A percentile compares a stretch with the other conserved stretches of the same genome.
phyloP scores from a whole-genome alignment of 2,888 invertebrate genomes.

The Folsomia candida region DNA sequence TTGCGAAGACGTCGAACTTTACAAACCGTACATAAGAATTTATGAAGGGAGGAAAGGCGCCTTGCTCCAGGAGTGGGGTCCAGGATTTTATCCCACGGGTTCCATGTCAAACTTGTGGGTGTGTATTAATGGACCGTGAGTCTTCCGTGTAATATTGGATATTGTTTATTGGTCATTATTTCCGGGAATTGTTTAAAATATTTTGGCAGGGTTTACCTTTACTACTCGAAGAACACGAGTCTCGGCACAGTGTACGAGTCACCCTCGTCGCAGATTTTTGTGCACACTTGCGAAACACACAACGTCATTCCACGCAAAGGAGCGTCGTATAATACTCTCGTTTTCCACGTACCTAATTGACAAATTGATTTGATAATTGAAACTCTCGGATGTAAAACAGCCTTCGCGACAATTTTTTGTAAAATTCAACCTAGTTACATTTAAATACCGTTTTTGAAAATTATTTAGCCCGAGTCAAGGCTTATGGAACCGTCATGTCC shows the following conservation, averaged over 20 bases:
- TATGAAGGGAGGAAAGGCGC: constrained; percentile 21
- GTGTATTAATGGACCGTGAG: constrained; percentile 41
- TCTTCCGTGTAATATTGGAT: neutral
- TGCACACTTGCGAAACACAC: constrained; percentile 39
- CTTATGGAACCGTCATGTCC: too few species aligned
- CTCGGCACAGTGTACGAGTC: constrained; percentile 34
- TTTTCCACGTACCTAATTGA: neutral
- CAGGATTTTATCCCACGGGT: constrained; percentile 15
- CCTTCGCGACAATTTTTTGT: too few species aligned
- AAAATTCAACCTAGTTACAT: too few species aligned
- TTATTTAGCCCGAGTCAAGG: too few species aligned
- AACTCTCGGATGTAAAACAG: too few species aligned
- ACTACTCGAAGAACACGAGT: constrained; percentile 31
- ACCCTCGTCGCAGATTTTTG: constrained; percentile 26
- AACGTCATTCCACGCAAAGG: constrained; percentile 32
- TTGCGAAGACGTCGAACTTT: constrained; percentile 33
- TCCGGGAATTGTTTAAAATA: neutral
- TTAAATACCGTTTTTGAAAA: too few species aligned
- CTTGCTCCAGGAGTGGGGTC: constrained; percentile 7
- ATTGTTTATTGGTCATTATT: neutral
- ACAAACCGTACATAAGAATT: constrained; percentile 29
- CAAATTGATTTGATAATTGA: neutral
- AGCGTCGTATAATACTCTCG: neutral
- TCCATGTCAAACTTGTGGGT: constrained; percentile 26
- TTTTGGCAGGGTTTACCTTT: constrained; percentile 38